These are phyloP conservation scores for Papilio polytes DNA, from an alignment of 1,140 invertebrate species.

Conservation along the genomic window DNA sequence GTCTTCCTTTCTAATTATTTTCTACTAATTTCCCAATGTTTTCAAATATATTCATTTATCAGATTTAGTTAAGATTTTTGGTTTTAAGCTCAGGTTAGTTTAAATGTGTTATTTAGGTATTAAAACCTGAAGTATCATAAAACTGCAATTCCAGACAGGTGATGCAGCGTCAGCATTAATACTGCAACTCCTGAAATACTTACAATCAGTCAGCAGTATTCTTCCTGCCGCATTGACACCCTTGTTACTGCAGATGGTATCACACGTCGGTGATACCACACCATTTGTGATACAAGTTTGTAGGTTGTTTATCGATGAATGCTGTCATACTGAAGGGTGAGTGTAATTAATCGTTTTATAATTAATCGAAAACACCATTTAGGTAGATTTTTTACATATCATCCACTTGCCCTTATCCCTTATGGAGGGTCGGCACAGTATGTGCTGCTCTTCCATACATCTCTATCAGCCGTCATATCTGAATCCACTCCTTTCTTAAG, in stretches of 20 bases:
- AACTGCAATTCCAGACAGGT: slow-evolving; percentile 41
- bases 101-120: no score
- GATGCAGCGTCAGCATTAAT: slow-evolving; percentile 41
- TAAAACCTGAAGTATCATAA: background rate
- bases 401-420: no score
- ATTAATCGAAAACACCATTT: no score
- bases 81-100: background rate
- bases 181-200: slow-evolving; percentile 31
- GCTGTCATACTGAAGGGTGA: slow-evolving; percentile 38
- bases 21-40: no score
- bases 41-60: no score
- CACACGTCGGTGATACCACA: slow-evolving; percentile 18
- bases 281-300: slow-evolving; percentile 43
- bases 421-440: no score
- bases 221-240: slow-evolving; percentile 37
- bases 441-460: no score
- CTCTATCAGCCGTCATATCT: no score
- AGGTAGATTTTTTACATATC: no score
- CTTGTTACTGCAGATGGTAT: slow-evolving; percentile 33
- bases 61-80: no score
- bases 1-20: no score
- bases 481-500: no score
- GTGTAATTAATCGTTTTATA: background rate
- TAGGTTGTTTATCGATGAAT: slow-evolving; percentile 39
- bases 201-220: slow-evolving; percentile 39